Percentiles rank a stretch among this genome's conserved stretches.
Conservation (phyloP, 2,797 vertebrate species). For the Parauchenoglanis punctatus region DNA sequence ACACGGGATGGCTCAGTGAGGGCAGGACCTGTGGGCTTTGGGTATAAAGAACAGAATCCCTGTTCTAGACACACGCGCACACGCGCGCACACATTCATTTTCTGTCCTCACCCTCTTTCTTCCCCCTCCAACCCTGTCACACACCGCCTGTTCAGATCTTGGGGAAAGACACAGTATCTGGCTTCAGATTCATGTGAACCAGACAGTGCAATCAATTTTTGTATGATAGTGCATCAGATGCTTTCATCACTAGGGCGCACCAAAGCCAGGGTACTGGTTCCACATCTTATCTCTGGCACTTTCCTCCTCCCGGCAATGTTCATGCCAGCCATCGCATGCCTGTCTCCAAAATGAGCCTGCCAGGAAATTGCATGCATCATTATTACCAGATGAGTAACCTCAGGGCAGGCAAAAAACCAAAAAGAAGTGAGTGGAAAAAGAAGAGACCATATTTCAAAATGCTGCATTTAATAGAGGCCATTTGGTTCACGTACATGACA, state of each 20-base stretch:
- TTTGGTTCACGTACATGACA: slow-evolving; percentile 43
- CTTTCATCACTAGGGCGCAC: slow-evolving; percentile 49
- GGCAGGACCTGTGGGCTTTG: slow-evolving; percentile 29
- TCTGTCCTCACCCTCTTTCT: neutral
- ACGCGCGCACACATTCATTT: neutral
- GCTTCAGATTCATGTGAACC: slow-evolving; percentile 9
- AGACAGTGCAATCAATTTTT: slow-evolving; percentile 55
- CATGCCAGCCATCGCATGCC: slow-evolving; percentile 38
- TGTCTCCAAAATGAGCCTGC: slow-evolving; percentile 44
- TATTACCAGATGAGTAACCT: slow-evolving; percentile 54
- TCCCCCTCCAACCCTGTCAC: slow-evolving; percentile 31
- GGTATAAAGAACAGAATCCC: slow-evolving; percentile 43
- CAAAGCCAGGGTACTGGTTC: slow-evolving; percentile 26
- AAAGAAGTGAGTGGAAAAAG: slow-evolving; percentile 9
- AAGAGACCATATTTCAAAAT: slow-evolving; percentile 29
- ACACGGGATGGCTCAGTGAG: slow-evolving; percentile 26
- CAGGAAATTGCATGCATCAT: slow-evolving; percentile 39
- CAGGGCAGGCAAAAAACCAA: neutral
- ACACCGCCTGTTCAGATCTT: slow-evolving; percentile 40
- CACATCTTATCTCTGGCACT: slow-evolving; percentile 41
- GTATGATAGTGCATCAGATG: slow-evolving; percentile 56
- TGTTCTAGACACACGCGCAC: neutral
- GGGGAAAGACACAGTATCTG: slow-evolving; percentile 28
- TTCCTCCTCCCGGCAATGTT: slow-evolving; percentile 28
- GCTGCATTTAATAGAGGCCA: slow-evolving; percentile 15